phyloP scores from a whole-genome alignment of 2,888 invertebrate genomes.

The Chydorus sphaericus region DNA sequence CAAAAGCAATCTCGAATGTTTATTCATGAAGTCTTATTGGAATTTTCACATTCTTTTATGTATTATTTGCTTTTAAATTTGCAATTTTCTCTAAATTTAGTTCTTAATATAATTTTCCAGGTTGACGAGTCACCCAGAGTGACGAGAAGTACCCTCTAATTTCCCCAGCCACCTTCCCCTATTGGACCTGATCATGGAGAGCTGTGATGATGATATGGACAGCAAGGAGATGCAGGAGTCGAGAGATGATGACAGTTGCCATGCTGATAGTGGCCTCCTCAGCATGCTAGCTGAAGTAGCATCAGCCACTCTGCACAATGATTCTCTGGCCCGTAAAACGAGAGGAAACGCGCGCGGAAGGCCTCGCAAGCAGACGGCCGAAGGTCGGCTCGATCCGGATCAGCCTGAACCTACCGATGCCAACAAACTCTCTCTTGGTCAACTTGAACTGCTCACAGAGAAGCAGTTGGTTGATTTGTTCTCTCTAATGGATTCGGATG shows the following conservation, averaged over 20 bases:
- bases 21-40: too few relatives aligned
- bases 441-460: slow-evolving; percentile 30
- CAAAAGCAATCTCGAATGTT: too few relatives aligned
- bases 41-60: too few relatives aligned
- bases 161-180: too few relatives aligned
- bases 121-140: too few relatives aligned
- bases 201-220: neutral
- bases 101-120: too few relatives aligned
- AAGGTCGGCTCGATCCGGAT: slow-evolving; percentile 18
- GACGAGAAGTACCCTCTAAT: too few relatives aligned
- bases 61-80: too few relatives aligned
- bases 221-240: neutral
- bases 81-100: too few relatives aligned
- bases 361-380: neutral
- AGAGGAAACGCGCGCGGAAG: neutral
- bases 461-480: slow-evolving; percentile 36
- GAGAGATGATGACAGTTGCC: slow-evolving; percentile 8
- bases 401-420: neutral
- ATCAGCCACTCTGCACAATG: slow-evolving; percentile 29
- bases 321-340: slow-evolving; percentile 19
- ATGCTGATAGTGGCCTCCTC: slow-evolving; percentile 22
- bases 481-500: slow-evolving; percentile 35
- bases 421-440: slow-evolving; percentile 23
- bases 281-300: slow-evolving; percentile 41
- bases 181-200: neutral